Conservation (phyloP, 2,797 vertebrate species). For the Clarias platycephalus region DNA sequence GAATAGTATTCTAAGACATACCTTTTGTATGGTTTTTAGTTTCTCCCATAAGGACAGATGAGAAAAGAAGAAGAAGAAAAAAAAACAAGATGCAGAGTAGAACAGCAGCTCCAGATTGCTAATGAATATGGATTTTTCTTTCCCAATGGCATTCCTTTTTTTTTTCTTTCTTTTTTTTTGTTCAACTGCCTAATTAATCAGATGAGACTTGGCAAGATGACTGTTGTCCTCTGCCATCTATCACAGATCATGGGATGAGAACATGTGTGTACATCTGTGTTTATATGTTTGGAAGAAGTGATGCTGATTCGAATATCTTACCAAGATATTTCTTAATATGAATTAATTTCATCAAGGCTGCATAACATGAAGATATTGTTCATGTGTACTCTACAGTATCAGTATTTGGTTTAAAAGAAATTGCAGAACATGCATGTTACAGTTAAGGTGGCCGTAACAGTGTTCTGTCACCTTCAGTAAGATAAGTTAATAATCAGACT, state of each 20-base stretch:
- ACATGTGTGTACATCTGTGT: not conserved
- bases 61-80: not conserved
- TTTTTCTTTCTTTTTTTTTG: not conserved
- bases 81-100: not conserved
- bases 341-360: not conserved
- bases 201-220: constrained; percentile 12
- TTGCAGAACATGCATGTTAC: not conserved
- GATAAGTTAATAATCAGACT: too few relatives aligned
- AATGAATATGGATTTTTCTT: constrained; percentile 35
- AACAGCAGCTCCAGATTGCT: constrained; percentile 39
- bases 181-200: constrained; percentile 37
- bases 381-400: not conserved
- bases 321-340: not conserved
- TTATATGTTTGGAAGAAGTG: not conserved
- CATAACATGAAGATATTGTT: not conserved
- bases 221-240: not conserved
- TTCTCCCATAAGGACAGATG: constrained; percentile 5
- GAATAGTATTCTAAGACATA: constrained; percentile 13
- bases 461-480: too few relatives aligned
- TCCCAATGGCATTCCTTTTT: constrained; percentile 2
- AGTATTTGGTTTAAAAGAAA: not conserved
- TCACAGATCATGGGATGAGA: constrained; percentile 20
- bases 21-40: constrained; percentile 4
- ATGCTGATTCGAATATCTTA: not conserved
- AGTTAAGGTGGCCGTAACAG: too few relatives aligned